Conservation (phyloP, 2,888 invertebrate species). For the Maniola hyperantus region DNA sequence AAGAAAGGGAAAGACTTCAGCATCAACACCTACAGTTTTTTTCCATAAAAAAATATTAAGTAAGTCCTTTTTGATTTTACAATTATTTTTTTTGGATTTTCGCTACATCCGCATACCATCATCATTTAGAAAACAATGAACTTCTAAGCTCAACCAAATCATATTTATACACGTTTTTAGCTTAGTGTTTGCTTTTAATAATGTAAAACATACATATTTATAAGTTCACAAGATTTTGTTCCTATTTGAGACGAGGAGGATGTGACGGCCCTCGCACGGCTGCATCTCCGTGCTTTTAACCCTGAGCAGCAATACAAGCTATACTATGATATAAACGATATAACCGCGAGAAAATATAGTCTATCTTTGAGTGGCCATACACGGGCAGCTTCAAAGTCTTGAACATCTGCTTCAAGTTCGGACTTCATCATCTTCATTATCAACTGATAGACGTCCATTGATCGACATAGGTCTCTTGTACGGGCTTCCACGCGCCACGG, state of each 20-base stretch:
- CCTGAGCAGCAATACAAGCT: conserved; percentile 47
- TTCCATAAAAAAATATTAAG: no score
- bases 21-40: no score
- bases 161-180: conserved; percentile 16
- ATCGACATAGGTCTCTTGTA: no score
- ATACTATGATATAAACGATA: conserved; percentile 30
- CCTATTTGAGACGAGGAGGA: conserved; percentile 64
- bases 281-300: conserved; percentile 53
- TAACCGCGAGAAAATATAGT: no score
- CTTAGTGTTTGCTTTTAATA: neutral
- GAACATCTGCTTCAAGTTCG: no score
- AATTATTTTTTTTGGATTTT: neutral
- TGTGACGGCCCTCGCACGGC: conserved; percentile 60
- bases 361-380: no score
- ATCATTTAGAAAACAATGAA: conserved; percentile 1
- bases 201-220: conserved; percentile 31
- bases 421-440: no score
- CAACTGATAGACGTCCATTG: no score
- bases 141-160: neutral
- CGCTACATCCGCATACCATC: no score
- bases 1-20: no score
- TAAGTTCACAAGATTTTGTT: conserved; percentile 51
- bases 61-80: neutral
- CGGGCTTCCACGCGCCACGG: no score
- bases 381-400: no score